Conservation (phyloP, 2,797 vertebrate species). For the Denticeps clupeoides region DNA sequence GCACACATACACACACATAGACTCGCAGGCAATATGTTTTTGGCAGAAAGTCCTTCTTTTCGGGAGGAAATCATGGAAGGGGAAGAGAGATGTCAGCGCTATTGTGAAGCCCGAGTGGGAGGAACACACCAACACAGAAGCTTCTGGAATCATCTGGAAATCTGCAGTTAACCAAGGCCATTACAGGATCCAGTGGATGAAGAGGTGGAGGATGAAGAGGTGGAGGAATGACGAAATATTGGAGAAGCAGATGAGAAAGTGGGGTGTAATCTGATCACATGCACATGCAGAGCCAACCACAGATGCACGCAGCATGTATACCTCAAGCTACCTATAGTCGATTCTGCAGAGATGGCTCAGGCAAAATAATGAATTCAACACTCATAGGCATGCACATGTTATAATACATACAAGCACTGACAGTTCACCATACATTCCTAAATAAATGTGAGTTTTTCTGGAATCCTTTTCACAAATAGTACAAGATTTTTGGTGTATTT, state of each 20-base stretch:
- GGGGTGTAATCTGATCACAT: not conserved
- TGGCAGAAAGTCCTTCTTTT: not conserved
- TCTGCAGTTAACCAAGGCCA: not conserved
- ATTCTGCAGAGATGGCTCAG: too few relatives aligned
- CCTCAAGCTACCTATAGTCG: too few relatives aligned
- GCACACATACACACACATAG: not conserved
- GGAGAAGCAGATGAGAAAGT: not conserved
- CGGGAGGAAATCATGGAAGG: not conserved
- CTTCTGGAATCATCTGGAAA: conserved; percentile 1
- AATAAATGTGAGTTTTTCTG: too few relatives aligned
- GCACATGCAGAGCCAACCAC: not conserved
- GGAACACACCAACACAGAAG: not conserved
- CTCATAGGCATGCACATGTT: too few relatives aligned
- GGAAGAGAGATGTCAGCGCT: conserved; percentile 3
- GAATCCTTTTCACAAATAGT: too few relatives aligned
- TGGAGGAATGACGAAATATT: not conserved
- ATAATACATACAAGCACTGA: not conserved
- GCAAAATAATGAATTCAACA: too few relatives aligned
- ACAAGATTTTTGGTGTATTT: too few relatives aligned
- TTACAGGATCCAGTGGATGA: not conserved
- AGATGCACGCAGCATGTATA: too few relatives aligned
- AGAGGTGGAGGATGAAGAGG: not conserved
- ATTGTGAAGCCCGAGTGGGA: conserved; percentile 1
- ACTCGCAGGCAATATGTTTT: not conserved
- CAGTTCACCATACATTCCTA: too few relatives aligned